Percentiles rank a stretch among this genome's conserved stretches.
Evolutionary conservation across 2,113 vertebrate species (phyloP).

Genomic region (Orthonyx spaldingii): DNA sequence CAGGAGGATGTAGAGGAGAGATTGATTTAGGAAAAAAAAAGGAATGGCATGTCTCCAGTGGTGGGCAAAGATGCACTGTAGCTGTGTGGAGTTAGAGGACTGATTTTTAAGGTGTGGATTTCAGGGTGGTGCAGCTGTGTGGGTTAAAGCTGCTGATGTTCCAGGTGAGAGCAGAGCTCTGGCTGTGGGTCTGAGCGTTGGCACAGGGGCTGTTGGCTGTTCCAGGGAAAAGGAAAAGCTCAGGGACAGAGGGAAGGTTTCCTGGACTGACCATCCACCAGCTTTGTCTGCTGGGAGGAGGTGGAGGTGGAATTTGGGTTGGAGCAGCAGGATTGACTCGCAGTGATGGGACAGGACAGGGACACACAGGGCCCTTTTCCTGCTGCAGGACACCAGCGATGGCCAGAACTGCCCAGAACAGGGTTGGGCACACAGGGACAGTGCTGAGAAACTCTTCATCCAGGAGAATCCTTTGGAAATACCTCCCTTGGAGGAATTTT

Average conservation of each 20-base stretch:
- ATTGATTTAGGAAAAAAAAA: not conserved
- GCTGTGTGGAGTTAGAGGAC: not conserved
- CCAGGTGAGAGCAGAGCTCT: not conserved
- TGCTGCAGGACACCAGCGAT: not conserved
- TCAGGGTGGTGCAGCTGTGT: not conserved
- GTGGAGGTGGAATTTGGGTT: too few species aligned
- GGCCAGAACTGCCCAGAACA: not conserved
- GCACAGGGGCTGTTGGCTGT: rapidly evolving
- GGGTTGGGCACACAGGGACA: not conserved
- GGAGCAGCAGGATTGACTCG: not conserved
- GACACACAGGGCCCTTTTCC: not conserved
- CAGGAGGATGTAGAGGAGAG: not conserved
- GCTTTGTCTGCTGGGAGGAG: not conserved
- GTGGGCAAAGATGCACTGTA: not conserved
- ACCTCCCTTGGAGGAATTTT: not conserved
- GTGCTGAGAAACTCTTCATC: not conserved
- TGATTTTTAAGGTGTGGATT: not conserved
- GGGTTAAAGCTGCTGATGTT: not conserved
- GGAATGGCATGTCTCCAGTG: not conserved
- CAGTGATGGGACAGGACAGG: not conserved
- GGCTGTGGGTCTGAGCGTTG: rapidly evolving
- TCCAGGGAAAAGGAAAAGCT: not conserved
- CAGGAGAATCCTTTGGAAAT: not conserved
- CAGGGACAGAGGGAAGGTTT: not conserved
- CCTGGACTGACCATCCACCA: not conserved